Percentiles rank a stretch among this genome's conserved stretches.
These are phyloP conservation scores for Larimichthys polyactis DNA, from an alignment of 2,113 vertebrate genomes.

Conservation along the genomic window DNA sequence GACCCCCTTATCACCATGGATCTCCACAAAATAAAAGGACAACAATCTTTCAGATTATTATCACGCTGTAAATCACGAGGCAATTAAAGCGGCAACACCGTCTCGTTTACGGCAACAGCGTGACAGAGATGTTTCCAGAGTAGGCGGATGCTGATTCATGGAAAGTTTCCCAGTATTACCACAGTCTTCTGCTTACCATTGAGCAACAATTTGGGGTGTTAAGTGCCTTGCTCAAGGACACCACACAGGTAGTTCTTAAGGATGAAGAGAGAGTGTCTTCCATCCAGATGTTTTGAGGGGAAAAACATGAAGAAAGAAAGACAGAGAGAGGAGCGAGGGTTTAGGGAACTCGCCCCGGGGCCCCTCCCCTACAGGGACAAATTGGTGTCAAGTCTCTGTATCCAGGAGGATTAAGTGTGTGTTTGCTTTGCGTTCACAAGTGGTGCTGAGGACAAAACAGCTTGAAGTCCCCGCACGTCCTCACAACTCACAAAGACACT, in stretches of 20 bases:
- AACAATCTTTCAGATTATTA: conserved; percentile 15
- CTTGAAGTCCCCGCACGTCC: conserved; percentile 84
- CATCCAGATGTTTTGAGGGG: conserved; percentile 23
- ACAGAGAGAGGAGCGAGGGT: conserved; percentile 21
- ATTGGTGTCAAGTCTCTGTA: conserved; percentile 91
- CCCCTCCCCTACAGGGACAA: conserved; percentile 87
- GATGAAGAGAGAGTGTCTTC: neutral
- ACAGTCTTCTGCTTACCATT: conserved; percentile 4
- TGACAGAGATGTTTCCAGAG: conserved; percentile 26
- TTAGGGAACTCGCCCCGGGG: conserved; percentile 74
- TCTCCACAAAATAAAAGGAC: conserved; percentile 14
- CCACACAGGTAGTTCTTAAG: neutral
- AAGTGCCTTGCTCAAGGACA: conserved; percentile 16
- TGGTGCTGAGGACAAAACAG: conserved; percentile 89
- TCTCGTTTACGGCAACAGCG: conserved; percentile 1
- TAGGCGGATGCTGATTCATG: conserved; percentile 21
- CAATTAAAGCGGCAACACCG: neutral
- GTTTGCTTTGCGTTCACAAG: conserved; percentile 90
- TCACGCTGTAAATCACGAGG: neutral
- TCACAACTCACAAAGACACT: conserved; percentile 90
- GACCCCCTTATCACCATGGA: conserved; percentile 14
- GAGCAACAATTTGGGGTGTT: neutral
- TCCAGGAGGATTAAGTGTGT: conserved; percentile 93
- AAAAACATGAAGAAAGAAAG: neutral
- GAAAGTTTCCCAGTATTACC: conserved; percentile 15